Evolutionary conservation across 2,113 vertebrate species (phyloP).

Genomic region (Menura novaehollandiae): DNA sequence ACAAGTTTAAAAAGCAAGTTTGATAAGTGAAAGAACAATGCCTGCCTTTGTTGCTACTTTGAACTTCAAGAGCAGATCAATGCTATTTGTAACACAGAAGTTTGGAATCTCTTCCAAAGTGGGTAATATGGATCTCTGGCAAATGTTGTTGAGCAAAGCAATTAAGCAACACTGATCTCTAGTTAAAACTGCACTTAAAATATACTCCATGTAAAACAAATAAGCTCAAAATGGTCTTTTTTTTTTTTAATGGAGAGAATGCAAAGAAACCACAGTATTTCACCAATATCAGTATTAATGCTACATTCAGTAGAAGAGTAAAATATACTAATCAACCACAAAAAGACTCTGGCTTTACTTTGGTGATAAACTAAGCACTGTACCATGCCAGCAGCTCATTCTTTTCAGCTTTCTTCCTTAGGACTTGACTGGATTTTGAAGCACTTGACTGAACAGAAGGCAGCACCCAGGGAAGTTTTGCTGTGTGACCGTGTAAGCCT

Average conservation of each 20-base stretch:
- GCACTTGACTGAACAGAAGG: slow-evolving; percentile 6
- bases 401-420: background rate
- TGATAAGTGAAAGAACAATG: background rate
- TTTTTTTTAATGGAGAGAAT: background rate
- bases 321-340: background rate
- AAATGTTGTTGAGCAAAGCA: background rate
- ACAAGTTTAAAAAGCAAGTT: background rate
- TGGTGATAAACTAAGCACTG: background rate
- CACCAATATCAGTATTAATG: background rate
- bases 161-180: background rate
- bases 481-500: background rate
- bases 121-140: background rate
- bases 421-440: background rate
- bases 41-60: background rate
- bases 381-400: background rate
- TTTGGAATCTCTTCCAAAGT: background rate
- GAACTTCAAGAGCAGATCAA: background rate
- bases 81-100: background rate
- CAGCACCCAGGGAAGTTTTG: background rate
- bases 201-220: background rate
- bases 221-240: background rate
- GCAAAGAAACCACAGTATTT: background rate
- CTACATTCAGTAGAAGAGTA: background rate
- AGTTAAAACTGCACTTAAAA: background rate
- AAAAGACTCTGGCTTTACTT: background rate